These are phyloP conservation scores for Onychomys arenicola DNA, from an alignment of 2,797 vertebrate genomes.

Conservation along the genomic window DNA sequence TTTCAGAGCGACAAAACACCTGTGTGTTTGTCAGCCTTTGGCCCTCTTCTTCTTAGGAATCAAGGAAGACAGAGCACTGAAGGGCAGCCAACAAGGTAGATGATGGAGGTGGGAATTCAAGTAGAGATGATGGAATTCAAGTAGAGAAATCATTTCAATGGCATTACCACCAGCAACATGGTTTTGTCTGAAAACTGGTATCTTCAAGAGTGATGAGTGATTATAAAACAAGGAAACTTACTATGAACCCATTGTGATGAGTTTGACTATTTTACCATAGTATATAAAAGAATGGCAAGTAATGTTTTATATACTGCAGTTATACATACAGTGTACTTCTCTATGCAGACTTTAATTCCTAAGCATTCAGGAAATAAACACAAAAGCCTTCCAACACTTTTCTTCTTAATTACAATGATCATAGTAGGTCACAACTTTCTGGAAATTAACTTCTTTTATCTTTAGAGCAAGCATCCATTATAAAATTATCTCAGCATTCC, in stretches of 20 bases:
- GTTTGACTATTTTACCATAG: not conserved
- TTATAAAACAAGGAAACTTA: not conserved
- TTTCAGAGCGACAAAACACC: constrained; percentile 83
- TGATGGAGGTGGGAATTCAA: constrained; percentile 30
- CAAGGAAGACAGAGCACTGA: constrained; percentile 39
- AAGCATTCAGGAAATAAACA: not conserved
- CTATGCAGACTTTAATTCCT: not conserved
- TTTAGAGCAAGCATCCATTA: not conserved
- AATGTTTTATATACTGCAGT: not conserved
- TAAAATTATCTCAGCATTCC: not conserved
- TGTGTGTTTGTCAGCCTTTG: constrained; percentile 72
- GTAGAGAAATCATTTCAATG: not conserved
- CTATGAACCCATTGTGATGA: not conserved
- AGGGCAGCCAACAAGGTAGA: constrained; percentile 45
- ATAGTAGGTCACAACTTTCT: not conserved
- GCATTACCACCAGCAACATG: not conserved
- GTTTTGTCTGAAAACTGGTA: not conserved
- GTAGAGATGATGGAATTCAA: constrained; percentile 36
- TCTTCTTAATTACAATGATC: constrained; percentile 18
- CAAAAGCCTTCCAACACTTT: not conserved
- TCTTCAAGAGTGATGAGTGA: not conserved
- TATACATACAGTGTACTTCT: not conserved
- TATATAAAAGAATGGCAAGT: not conserved
- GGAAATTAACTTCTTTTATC: constrained; percentile 27
- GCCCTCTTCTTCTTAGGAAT: constrained; percentile 66